phyloP scores from a whole-genome alignment of 2,888 invertebrate species.

The Allygus modestus region DNA sequence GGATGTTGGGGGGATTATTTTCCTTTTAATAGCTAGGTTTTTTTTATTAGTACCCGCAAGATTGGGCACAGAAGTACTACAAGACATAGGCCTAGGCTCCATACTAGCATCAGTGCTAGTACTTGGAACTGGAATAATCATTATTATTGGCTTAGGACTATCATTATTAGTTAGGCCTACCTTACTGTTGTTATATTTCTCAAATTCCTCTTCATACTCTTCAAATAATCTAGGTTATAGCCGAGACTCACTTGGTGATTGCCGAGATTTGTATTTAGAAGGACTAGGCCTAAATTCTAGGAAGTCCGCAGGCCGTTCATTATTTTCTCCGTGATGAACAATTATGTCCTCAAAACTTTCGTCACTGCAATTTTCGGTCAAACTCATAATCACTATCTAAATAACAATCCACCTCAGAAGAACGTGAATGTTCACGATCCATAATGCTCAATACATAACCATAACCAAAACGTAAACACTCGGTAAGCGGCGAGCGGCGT shows the following conservation, averaged over 20 bases:
- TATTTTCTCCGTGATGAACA: conserved; percentile 17
- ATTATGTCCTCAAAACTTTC: conserved; percentile 12
- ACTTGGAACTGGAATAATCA: too few species aligned
- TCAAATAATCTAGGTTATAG: background rate
- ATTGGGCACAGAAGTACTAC: background rate
- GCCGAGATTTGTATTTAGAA: background rate
- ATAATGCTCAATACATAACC: conserved; percentile 7
- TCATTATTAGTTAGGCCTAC: background rate
- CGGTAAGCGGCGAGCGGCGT: background rate
- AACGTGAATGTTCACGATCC: background rate
- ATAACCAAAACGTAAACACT: background rate
- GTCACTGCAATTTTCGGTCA: background rate
- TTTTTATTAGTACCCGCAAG: background rate
- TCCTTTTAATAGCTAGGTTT: background rate
- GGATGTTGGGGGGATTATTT: too few species aligned
- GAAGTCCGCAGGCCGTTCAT: conserved; percentile 19
- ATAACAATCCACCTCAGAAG: too few species aligned
- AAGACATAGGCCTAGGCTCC: background rate
- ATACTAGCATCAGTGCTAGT: background rate
- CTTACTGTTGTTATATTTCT: too few species aligned
- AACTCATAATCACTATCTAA: too few species aligned
- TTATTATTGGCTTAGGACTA: background rate
- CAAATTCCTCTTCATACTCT: background rate
- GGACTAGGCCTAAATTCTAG: conserved; percentile 14
- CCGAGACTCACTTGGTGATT: conserved; percentile 6